Evolutionary conservation across 2,888 invertebrate species (phyloP).

Genomic region (Drosophila vallismaia): DNA sequence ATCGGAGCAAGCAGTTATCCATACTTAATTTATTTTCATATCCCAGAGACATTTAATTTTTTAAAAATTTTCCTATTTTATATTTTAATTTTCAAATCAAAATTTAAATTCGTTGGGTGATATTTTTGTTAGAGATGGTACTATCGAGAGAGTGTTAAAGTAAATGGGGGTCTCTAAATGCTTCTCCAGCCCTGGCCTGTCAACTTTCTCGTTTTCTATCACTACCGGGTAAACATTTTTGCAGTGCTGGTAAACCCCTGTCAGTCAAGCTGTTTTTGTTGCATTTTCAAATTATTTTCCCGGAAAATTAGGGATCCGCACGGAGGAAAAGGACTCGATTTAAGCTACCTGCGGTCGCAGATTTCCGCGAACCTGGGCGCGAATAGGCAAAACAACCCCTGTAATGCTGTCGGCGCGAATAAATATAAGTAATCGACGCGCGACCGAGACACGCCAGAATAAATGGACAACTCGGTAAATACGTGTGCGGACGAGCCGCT

Average conservation of each 20-base stretch:
- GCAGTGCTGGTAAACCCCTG: not conserved
- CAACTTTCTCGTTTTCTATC: no score
- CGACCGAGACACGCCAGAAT: constrained; percentile 16
- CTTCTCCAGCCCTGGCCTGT: no score
- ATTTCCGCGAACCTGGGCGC: constrained; percentile 23
- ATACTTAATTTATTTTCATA: no score
- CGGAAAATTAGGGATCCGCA: constrained; percentile 1
- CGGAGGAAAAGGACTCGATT: not conserved
- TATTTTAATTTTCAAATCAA: no score
- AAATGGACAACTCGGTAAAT: constrained; percentile 64
- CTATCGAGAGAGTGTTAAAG: no score
- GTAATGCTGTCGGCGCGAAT: constrained; percentile 1
- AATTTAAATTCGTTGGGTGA: no score
- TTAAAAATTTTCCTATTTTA: no score
- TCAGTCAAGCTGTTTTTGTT: constrained; percentile 11
- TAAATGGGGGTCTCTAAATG: no score
- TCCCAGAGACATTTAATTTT: no score
- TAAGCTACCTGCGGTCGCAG: constrained; percentile 29
- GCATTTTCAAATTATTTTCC: constrained; percentile 21
- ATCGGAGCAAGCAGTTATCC: no score
- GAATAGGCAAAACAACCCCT: constrained; percentile 13
- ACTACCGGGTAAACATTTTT: no score
- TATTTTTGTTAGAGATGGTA: no score
- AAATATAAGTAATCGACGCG: constrained; percentile 14
- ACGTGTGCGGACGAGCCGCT: constrained; percentile 53